These are phyloP conservation scores for Phoxinus phoxinus DNA, from an alignment of 2,113 vertebrate species.

Conservation along the genomic window DNA sequence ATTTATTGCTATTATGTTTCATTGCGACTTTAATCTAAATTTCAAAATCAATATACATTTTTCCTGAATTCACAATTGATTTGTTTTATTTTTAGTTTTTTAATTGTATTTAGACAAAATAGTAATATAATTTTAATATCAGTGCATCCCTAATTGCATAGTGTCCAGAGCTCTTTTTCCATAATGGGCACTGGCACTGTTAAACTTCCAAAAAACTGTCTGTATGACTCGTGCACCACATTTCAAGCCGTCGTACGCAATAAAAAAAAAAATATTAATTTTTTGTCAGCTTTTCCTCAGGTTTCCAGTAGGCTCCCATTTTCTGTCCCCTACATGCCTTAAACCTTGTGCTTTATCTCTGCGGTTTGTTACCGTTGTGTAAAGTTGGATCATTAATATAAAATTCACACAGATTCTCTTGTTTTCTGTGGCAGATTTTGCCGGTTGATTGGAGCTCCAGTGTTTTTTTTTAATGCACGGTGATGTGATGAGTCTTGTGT, in stretches of 20 bases:
- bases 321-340: background rate
- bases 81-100: background rate
- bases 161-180: background rate
- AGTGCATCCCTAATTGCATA: background rate
- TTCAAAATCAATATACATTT: no score
- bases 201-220: background rate
- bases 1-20: no score
- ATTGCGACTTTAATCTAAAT: background rate
- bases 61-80: background rate
- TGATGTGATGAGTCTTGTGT: conserved; percentile 21
- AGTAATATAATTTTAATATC: background rate
- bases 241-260: background rate
- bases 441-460: conserved; percentile 23
- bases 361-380: background rate
- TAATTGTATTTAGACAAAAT: background rate
- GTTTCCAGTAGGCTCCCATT: background rate
- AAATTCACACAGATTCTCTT: conserved; percentile 21
- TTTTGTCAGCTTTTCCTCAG: background rate
- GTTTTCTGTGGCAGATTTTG: conserved; percentile 26
- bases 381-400: conserved; percentile 1
- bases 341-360: background rate
- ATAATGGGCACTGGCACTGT: background rate
- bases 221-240: no score
- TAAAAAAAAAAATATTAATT: no score
- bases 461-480: conserved; percentile 1